Evolutionary conservation across 2,113 vertebrate species (phyloP).

Genomic region (Centropus bengalensis): DNA sequence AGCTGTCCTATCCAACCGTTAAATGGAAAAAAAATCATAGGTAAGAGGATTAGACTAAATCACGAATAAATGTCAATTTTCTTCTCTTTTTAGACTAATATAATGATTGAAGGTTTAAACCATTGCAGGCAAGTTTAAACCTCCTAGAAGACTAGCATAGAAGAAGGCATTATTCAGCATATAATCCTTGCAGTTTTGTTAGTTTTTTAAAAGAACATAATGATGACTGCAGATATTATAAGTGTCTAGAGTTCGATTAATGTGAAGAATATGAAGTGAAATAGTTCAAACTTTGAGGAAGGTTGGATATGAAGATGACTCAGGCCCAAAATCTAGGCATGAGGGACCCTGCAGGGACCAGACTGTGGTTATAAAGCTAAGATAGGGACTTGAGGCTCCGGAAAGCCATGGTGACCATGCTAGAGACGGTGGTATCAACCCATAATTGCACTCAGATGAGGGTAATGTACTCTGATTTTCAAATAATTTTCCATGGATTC

Average conservation of each 20-base stretch:
- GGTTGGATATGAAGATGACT: background rate
- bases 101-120: conserved; percentile 10
- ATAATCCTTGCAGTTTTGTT: background rate
- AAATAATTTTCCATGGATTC: background rate
- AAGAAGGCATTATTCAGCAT: conserved; percentile 3
- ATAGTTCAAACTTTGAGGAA: background rate
- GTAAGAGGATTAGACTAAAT: conserved; percentile 31
- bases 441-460: background rate
- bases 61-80: conserved; percentile 12
- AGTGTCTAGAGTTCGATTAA: background rate
- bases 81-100: background rate
- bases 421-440: background rate
- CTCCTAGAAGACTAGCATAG: background rate
- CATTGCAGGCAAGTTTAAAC: conserved; percentile 17
- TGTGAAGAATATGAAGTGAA: background rate
- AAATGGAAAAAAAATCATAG: background rate
- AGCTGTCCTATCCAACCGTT: background rate
- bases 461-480: background rate
- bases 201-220: background rate
- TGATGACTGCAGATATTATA: background rate
- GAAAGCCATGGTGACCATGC: background rate
- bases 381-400: background rate
- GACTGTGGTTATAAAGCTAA: background rate
- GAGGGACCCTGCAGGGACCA: background rate
- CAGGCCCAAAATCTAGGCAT: background rate